phyloP scores from a whole-genome alignment of 2,888 invertebrate species.

The Fragum whitleyi region DNA sequence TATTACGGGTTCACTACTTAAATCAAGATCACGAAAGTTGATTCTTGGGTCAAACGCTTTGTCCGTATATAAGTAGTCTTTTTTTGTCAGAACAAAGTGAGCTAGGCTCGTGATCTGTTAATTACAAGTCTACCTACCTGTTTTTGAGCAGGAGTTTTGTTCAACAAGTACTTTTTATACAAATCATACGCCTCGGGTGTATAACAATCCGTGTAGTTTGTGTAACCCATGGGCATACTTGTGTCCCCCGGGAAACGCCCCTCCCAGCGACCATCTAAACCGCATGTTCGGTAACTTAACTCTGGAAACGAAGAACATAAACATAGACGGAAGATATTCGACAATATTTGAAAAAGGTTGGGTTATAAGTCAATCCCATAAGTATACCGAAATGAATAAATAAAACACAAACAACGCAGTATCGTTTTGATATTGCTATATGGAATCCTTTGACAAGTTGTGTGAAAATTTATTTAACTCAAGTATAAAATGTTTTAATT shows the following conservation, averaged over 20 bases:
- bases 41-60: too few relatives aligned
- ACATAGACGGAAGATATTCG: background rate
- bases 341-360: background rate
- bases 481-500: too few relatives aligned
- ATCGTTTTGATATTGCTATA: too few relatives aligned
- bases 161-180: constrained; percentile 88
- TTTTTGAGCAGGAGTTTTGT: constrained; percentile 85
- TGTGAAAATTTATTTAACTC: too few relatives aligned
- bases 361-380: background rate
- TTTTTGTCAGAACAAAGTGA: too few relatives aligned
- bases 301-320: constrained; percentile 86
- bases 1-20: too few relatives aligned
- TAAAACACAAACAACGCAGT: background rate
- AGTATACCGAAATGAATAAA: background rate
- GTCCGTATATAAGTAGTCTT: too few relatives aligned
- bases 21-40: too few relatives aligned
- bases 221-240: constrained; percentile 89
- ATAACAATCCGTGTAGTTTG: constrained; percentile 93
- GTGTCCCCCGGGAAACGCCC: constrained; percentile 84
- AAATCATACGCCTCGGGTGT: constrained; percentile 90
- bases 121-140: too few relatives aligned
- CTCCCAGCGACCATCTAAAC: constrained; percentile 90
- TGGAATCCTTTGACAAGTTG: too few relatives aligned
- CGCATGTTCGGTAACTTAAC: constrained; percentile 90
- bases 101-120: too few relatives aligned